Evolutionary conservation across 2,113 vertebrate genomes (phyloP).

Genomic region (Chloroceryle aenea): DNA sequence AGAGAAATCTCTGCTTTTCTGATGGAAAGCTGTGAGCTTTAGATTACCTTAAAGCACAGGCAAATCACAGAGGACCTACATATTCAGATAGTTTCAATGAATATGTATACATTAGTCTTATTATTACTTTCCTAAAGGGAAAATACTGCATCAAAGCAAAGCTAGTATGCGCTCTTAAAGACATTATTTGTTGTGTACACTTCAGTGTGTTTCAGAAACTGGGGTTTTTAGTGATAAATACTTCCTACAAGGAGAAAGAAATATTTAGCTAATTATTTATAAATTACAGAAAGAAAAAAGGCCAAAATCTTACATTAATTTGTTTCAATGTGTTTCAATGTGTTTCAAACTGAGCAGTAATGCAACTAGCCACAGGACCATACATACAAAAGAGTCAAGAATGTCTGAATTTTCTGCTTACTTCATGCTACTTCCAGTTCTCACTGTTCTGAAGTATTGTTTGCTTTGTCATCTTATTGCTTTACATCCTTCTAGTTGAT

Average conservation of each 20-base stretch:
- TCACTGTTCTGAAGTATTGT: neutral
- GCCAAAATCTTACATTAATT: neutral
- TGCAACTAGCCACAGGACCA: neutral
- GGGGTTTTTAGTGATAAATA: neutral
- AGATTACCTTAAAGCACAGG: neutral
- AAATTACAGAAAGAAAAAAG: neutral
- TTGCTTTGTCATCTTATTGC: neutral
- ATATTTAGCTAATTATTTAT: neutral
- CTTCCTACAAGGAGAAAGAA: neutral
- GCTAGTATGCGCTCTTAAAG: neutral
- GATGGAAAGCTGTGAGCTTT: neutral
- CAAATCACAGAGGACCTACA: conserved; percentile 10
- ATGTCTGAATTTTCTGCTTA: neutral
- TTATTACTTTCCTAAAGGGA: conserved; percentile 20
- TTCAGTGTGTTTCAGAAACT: neutral
- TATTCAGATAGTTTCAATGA: neutral
- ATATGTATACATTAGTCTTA: conserved; percentile 17
- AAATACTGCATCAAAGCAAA: conserved; percentile 44
- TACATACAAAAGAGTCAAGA: neutral
- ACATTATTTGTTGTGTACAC: neutral
- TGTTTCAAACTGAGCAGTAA: neutral
- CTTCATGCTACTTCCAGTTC: neutral
- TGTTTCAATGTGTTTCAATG: too few species aligned
- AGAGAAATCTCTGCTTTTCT: conserved; percentile 27
- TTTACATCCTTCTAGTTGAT: neutral